A percentile compares a stretch with the other conserved stretches of the same genome.
These are phyloP conservation scores for Triplophysa tibetana DNA, from an alignment of 2,113 vertebrate genomes.

Conservation along the genomic window DNA sequence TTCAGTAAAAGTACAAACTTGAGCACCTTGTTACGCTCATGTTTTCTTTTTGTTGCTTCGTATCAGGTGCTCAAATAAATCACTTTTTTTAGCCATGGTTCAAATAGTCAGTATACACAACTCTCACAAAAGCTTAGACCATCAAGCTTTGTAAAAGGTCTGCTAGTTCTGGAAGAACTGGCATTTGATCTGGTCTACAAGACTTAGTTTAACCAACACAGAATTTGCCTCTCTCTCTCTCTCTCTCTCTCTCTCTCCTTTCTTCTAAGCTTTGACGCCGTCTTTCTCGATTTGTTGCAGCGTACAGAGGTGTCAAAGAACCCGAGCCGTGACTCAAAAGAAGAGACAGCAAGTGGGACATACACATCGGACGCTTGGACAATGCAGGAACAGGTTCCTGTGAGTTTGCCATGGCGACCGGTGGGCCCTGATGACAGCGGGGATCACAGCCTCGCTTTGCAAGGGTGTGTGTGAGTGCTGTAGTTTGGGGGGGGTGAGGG, in stretches of 20 bases:
- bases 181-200: slow-evolving; percentile 57
- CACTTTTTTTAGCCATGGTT: slow-evolving; percentile 4
- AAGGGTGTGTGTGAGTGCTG: slow-evolving; percentile 55
- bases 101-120: slow-evolving; percentile 68
- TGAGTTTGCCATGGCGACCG: slow-evolving; percentile 79
- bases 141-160: slow-evolving; percentile 27
- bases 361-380: slow-evolving; percentile 78
- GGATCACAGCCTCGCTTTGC: slow-evolving; percentile 54
- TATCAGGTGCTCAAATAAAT: slow-evolving; percentile 14
- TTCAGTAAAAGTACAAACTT: not conserved
- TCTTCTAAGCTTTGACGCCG: slow-evolving; percentile 17
- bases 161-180: slow-evolving; percentile 62
- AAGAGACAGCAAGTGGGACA: slow-evolving; percentile 74
- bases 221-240: slow-evolving; percentile 23
- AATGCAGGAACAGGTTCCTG: slow-evolving; percentile 81
- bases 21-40: not conserved
- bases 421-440: slow-evolving; percentile 70
- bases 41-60: not conserved
- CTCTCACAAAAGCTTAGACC: slow-evolving; percentile 55
- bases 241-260: slow-evolving; percentile 12
- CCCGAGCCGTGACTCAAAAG: slow-evolving; percentile 74
- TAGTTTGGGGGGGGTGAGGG: slow-evolving; percentile 57
- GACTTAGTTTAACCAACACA: slow-evolving; percentile 30
- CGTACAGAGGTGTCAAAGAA: slow-evolving; percentile 82
- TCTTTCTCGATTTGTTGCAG: slow-evolving; percentile 81